Evolutionary conservation across 2,888 invertebrate genomes (phyloP).

Genomic region (Thera obeliscata): DNA sequence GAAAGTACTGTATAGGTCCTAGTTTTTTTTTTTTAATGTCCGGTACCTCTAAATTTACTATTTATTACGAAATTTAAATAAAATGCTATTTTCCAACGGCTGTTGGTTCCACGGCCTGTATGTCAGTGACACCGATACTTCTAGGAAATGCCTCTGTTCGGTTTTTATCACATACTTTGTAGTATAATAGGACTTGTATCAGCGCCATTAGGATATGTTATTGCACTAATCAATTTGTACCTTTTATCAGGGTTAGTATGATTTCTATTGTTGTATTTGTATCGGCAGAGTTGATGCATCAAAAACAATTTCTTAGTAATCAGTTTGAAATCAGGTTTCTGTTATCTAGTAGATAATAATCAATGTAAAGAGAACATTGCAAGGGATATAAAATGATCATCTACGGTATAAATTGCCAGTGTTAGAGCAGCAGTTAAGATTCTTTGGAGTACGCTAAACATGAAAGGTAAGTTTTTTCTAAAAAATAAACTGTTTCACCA

Average conservation of each 20-base stretch:
- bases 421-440: constrained; percentile 17
- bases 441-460: constrained; percentile 16
- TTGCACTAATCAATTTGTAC: neutral
- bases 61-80: too few relatives aligned
- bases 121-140: too few relatives aligned
- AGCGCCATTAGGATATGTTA: neutral
- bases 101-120: too few relatives aligned
- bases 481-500: too few relatives aligned
- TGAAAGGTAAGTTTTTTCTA: constrained; percentile 31
- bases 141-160: too few relatives aligned
- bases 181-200: too few relatives aligned
- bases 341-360: constrained; percentile 36
- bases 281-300: constrained; percentile 18
- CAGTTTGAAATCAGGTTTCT: constrained; percentile 23
- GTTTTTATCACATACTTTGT: too few relatives aligned
- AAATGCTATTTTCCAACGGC: too few relatives aligned
- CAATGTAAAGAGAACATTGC: constrained; percentile 14
- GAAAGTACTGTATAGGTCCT: too few relatives aligned
- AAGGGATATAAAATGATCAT: constrained; percentile 5
- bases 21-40: too few relatives aligned
- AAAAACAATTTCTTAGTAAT: constrained; percentile 31
- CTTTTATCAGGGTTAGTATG: constrained; percentile 2
- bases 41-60: too few relatives aligned
- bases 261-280: constrained; percentile 1
- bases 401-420: constrained; percentile 13